Evolutionary conservation across 2,797 vertebrate species (phyloP).

Genomic region (Aldrovandia affinis): DNA sequence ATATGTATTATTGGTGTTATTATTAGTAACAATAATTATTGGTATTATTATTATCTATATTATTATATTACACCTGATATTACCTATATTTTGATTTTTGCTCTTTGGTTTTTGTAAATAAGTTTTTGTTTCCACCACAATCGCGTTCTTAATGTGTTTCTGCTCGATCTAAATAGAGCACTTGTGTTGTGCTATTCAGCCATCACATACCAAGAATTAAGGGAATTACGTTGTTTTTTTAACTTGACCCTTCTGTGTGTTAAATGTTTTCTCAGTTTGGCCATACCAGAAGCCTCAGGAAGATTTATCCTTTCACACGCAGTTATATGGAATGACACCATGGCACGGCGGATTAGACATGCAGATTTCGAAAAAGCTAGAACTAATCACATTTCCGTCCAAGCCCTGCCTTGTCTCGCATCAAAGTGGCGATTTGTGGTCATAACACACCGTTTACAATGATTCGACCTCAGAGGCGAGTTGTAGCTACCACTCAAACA

Average conservation of each 20-base stretch:
- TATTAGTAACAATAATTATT: neutral
- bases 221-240: neutral
- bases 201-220: neutral
- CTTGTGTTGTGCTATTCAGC: neutral
- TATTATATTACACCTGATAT: neutral
- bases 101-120: neutral
- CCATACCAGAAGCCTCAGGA: slow-evolving; percentile 59
- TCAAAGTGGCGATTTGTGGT: neutral
- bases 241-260: slow-evolving; percentile 10
- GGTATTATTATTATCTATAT: neutral
- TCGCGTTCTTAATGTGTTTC: neutral
- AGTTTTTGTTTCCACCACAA: neutral
- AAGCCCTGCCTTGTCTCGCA: neutral
- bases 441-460: neutral
- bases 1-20: neutral
- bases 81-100: neutral
- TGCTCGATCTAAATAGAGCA: neutral
- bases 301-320: slow-evolving; percentile 66
- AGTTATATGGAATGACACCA: slow-evolving; percentile 69
- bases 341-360: slow-evolving; percentile 70
- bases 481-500: neutral
- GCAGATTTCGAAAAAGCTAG: slow-evolving; percentile 69
- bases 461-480: neutral
- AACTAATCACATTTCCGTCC: slow-evolving; percentile 72
- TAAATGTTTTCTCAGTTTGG: slow-evolving; percentile 46